Evolutionary conservation across 2,888 invertebrate genomes (phyloP).

Genomic region (Agonopterix heracliana): DNA sequence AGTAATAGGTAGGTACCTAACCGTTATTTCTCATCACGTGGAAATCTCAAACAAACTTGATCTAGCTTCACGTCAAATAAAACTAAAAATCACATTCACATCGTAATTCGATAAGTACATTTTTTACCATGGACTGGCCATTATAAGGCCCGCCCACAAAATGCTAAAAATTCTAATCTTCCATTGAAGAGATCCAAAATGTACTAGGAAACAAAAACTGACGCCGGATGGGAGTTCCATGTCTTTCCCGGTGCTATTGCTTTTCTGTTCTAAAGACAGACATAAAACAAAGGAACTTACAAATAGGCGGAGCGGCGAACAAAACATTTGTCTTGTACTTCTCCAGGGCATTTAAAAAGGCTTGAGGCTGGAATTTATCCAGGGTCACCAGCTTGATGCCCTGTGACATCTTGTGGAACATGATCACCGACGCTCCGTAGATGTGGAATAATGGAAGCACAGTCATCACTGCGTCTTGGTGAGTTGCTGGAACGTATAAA

Average conservation of each 20-base stretch:
- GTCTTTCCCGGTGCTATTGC: constrained; percentile 33
- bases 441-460: constrained; percentile 90
- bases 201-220: too few relatives aligned
- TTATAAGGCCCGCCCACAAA: too few relatives aligned
- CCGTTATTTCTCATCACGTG: too few relatives aligned
- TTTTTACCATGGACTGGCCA: too few relatives aligned
- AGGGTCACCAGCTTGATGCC: constrained; percentile 82
- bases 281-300: constrained; percentile 48
- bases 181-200: too few relatives aligned
- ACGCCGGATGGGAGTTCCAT: too few relatives aligned
- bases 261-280: constrained; percentile 23
- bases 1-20: too few relatives aligned
- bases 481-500: constrained; percentile 42
- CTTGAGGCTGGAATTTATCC: constrained; percentile 83
- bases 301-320: constrained; percentile 86
- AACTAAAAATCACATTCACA: too few relatives aligned
- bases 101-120: too few relatives aligned
- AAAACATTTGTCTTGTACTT: constrained; percentile 78
- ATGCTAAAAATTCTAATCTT: too few relatives aligned
- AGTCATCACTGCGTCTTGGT: constrained; percentile 79
- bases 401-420: constrained; percentile 75
- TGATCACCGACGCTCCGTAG: constrained; percentile 80
- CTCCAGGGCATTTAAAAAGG: constrained; percentile 78
- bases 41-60: too few relatives aligned
- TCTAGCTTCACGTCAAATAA: too few relatives aligned